These are phyloP conservation scores for Malacosoma neustria DNA, from an alignment of 2,888 invertebrate genomes.

Conservation along the genomic window DNA sequence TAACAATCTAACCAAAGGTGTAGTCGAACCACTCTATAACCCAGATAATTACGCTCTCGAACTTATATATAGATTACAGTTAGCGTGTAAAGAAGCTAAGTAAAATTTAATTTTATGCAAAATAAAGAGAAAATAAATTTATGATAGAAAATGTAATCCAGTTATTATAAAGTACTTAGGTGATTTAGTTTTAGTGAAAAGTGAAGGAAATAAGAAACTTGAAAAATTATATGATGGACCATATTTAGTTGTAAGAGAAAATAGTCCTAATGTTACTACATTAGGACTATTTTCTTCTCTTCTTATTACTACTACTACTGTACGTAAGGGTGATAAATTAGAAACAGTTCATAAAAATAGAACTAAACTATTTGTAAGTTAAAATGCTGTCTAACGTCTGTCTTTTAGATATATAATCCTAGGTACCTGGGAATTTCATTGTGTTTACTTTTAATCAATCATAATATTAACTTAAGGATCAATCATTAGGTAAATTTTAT, in stretches of 20 bases:
- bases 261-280: too few species aligned
- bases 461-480: too few species aligned
- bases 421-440: too few species aligned
- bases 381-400: slow-evolving; percentile 11
- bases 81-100: slow-evolving; percentile 1
- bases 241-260: too few species aligned
- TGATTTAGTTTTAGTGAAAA: neutral
- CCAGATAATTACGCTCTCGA: slow-evolving; percentile 8
- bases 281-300: too few species aligned
- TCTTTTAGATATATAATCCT: slow-evolving; percentile 34
- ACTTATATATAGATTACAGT: slow-evolving; percentile 12
- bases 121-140: neutral
- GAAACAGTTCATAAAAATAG: too few species aligned
- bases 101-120: neutral
- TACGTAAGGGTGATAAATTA: too few species aligned
- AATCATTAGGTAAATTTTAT: too few species aligned
- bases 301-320: too few species aligned
- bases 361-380: neutral
- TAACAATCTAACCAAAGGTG: slow-evolving; percentile 4
- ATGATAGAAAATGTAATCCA: neutral
- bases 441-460: too few species aligned
- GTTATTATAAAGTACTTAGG: neutral
- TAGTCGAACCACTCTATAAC: slow-evolving; percentile 13
- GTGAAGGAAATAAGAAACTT: too few species aligned
- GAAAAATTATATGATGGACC: too few species aligned